Percentiles rank a stretch among this genome's conserved stretches.
Conservation (phyloP, 2,888 invertebrate species). For the Stenoptilia bipunctidactyla region DNA sequence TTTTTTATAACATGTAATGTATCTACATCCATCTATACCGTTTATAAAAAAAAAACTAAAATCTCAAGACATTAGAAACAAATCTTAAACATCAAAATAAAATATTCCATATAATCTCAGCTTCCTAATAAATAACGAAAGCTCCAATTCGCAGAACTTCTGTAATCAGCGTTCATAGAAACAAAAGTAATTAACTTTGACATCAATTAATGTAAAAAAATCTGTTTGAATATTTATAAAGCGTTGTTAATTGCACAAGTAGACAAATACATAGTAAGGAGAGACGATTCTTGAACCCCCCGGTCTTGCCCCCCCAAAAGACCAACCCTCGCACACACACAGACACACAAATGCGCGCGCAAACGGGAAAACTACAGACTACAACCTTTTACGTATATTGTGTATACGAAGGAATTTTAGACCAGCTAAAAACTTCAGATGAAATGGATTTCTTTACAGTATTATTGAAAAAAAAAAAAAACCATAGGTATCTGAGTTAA, state of each 20-base stretch:
- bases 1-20: too few species aligned
- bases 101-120: too few species aligned
- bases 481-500: too few species aligned
- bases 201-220: conserved; percentile 62
- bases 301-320: conserved; percentile 39
- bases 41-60: too few species aligned
- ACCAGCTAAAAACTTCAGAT: conserved; percentile 27
- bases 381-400: conserved; percentile 66
- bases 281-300: conserved; percentile 47
- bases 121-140: too few species aligned
- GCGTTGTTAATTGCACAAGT: conserved; percentile 69
- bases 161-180: too few species aligned
- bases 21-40: too few species aligned
- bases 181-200: conserved; percentile 9
- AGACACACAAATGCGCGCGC: conserved; percentile 49
- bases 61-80: too few species aligned
- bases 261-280: conserved; percentile 58
- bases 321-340: conserved; percentile 44
- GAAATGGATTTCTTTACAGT: too few species aligned
- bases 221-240: conserved; percentile 67
- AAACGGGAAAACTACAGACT: conserved; percentile 67
- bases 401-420: conserved; percentile 53
- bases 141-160: too few species aligned
- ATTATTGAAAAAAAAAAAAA: too few species aligned
- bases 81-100: too few species aligned